Base-by-base conservation (phyloP, 2,113 vertebrate species). In the Phoenicopterus ruber region DNA sequence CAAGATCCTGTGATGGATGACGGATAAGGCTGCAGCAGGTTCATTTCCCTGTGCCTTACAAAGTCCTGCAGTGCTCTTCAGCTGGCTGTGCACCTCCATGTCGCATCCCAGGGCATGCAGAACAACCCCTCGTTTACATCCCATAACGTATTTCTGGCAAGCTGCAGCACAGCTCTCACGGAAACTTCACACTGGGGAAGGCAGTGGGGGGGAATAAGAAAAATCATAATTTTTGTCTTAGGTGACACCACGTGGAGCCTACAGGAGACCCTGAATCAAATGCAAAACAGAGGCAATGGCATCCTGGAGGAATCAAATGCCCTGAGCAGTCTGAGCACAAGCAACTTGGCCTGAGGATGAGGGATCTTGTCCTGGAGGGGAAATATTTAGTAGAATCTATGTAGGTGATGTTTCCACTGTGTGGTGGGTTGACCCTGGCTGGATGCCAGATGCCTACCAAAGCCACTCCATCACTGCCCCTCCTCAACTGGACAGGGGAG, bases 1-100 rank as follows among this genome's bases (percentile, higher is more conserved):
- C 1, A 0, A n/a, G 24, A 26, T 61, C 26, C 34, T 62, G 0
- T 0, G 2, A 11, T 9, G 8, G 32, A 32, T 40, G 24, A 32
- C 17, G 40, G 58, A 15, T 32, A 10, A 57, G 20, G 40, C 42
- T 85, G 83, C 50, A 82, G 65, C 20, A 79, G 42, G 21, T 80
- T 86, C 1, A 1, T 58, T 82, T 80, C 28, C 31, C 26, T 73
- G 36, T 52, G 50, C 40, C 40, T 66, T 71, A 44, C 31, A 46
- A 50, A 74, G 52, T 28, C 42, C 42, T 79, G 24, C 50, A 57
- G 55, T 20, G 28, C 9, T 57, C 36, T 57, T 70, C 36, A 38
- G 40, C 3, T 61, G 86, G 2, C 50, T 49, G 18, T 24, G 46
- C 14, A 62, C 74, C 46, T 79, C 62, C 57, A 46, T 4, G 25